Percentiles rank a stretch among this genome's conserved stretches.
These are phyloP conservation scores for Cataglyphis cursor DNA, from an alignment of 2,888 invertebrate species.

Conservation along the genomic window DNA sequence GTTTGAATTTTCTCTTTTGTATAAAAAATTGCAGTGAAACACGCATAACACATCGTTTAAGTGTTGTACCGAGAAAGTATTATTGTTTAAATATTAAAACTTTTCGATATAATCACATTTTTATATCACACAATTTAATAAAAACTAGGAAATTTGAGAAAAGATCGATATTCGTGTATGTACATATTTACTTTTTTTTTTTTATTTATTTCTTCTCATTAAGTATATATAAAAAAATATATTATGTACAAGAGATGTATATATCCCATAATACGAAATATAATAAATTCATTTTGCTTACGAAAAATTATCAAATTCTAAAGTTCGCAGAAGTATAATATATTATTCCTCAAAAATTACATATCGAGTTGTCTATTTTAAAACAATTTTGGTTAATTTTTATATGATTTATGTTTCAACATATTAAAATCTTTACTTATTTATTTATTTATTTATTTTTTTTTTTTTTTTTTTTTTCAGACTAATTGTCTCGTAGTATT, in stretches of 20 bases:
- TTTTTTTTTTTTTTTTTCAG: not conserved
- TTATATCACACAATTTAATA: not conserved
- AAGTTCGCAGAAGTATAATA: not conserved
- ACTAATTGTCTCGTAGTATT: not conserved
- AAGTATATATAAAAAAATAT: conserved; percentile 38
- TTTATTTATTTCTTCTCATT: conserved; percentile 7
- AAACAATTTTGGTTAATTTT: not conserved
- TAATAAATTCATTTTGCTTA: not conserved
- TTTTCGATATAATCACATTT: conserved; percentile 18
- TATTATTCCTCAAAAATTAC: not conserved
- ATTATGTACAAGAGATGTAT: conserved; percentile 1
- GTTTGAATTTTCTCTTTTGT: not conserved
- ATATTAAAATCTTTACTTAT: not conserved
- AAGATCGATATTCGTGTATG: not conserved
- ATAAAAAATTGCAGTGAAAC: not conserved
- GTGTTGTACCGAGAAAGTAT: not conserved
- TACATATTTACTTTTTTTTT: not conserved
- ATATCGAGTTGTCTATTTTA: not conserved
- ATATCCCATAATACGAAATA: conserved; percentile 18
- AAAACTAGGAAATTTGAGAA: not conserved
- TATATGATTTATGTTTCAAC: not conserved
- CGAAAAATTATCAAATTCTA: conserved; percentile 8
- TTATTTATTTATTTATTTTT: no score
- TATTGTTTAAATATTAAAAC: not conserved
- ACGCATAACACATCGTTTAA: not conserved